phyloP scores from a whole-genome alignment of 2,888 invertebrate genomes.

The Scaptomyza polygonia region DNA sequence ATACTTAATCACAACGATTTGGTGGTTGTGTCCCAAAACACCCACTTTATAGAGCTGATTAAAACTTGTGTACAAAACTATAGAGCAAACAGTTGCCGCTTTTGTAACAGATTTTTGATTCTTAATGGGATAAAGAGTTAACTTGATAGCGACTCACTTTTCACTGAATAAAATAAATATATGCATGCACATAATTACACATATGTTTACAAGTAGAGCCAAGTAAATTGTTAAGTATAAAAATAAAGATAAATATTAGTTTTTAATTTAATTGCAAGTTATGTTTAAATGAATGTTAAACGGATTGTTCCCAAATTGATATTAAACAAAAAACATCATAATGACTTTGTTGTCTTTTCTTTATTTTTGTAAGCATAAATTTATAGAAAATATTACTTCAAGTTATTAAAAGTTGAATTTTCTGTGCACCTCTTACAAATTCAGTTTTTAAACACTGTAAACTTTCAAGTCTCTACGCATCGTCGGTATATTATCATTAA shows the following conservation, averaged over 20 bases:
- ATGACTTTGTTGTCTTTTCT: too few species aligned
- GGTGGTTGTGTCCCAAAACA: conserved; percentile 7
- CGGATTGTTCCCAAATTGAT: too few species aligned
- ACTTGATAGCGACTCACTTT: neutral
- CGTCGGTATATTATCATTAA: conserved; percentile 2
- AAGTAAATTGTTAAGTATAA: neutral
- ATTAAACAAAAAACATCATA: too few species aligned
- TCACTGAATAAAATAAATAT: neutral
- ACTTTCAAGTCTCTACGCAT: neutral
- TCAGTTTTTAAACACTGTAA: neutral
- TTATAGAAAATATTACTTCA: neutral
- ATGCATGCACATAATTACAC: neutral
- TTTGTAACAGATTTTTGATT: neutral
- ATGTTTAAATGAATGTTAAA: too few species aligned
- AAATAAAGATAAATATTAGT: neutral
- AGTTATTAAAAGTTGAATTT: neutral
- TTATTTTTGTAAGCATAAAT: neutral
- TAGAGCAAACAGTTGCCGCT: neutral
- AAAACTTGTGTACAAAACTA: conserved; percentile 6
- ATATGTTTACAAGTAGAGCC: neutral
- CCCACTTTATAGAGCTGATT: conserved; percentile 27
- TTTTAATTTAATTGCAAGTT: too few species aligned
- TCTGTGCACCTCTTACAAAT: neutral
- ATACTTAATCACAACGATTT: conserved; percentile 46
- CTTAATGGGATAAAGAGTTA: neutral